Evolutionary conservation across 2,888 invertebrate species (phyloP), one percentile per base, ranked within the genome.

Genomic region (Erannis defoliaria): DNA sequence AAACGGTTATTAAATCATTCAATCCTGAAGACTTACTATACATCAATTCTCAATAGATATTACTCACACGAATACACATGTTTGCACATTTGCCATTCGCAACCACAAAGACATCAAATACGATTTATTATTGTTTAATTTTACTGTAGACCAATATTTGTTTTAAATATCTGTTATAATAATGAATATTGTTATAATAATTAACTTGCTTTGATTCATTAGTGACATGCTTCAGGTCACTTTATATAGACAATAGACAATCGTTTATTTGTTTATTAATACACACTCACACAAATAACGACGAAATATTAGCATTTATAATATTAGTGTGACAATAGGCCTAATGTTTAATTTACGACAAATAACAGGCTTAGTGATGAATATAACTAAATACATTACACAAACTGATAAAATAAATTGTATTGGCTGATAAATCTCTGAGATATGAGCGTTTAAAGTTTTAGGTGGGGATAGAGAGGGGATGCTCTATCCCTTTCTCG

Each of bases 71-170:
- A 53, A 55, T 49, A 65, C n/a, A 31, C 19, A 50, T 74, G 70
- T 80, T 77, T 75, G 69, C 70, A 63, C 78, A 70, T 80, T 78
- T 77, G 76, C 66, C 65, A 68, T 73, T 69, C 67, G 68, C 66
- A 70, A 68, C 63, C 65, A 65, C 62, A n/a, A 61, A 63, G 61
- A 68, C 67, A 62, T 63, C 67, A 71, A 70, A 73, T 49, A 63
- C 18, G 37, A 38, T 62, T 43, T 48, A 54, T 67, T 64, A 50
- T 68, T 68, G 66, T 68, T 68, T 66, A 49, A 21, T 53, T 57
- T 64, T 57, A 55, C 59, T 58, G 55, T 55, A 37, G 57, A 66
- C 61, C 63, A 73, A 69, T 73, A 66, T 78, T 78, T 76, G 62
- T 63, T 56, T 42, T 31, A n/a, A n/a, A n/a, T n/a, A 53, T 62